Percentiles rank a stretch among this genome's conserved stretches.
These are phyloP conservation scores for Paratilapia polleni DNA, from an alignment of 2,113 vertebrate genomes.

Conservation along the genomic window DNA sequence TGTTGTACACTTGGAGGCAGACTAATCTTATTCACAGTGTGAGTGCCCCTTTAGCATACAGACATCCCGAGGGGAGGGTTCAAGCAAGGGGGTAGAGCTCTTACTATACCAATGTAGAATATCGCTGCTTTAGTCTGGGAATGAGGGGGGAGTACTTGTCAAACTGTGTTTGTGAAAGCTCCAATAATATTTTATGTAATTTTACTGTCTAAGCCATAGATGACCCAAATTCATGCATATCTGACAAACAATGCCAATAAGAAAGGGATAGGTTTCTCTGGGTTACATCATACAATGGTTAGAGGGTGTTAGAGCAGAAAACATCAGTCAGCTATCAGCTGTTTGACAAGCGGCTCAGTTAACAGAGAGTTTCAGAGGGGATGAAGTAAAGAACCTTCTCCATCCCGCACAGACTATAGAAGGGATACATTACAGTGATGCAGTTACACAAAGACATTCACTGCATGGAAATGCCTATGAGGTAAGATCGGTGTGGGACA, in stretches of 20 bases:
- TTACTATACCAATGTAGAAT: constrained; percentile 53
- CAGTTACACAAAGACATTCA: constrained; percentile 77
- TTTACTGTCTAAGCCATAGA: constrained; percentile 78
- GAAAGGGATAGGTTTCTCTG: constrained; percentile 66
- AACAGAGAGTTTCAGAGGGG: constrained; percentile 64
- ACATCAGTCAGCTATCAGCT: constrained; percentile 78
- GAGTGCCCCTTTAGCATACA: constrained; percentile 81
- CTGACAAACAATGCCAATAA: constrained; percentile 70
- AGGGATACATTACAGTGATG: constrained; percentile 77
- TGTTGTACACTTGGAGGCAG: constrained; percentile 79
- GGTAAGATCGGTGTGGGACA: constrained; percentile 76
- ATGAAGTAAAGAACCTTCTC: constrained; percentile 66
- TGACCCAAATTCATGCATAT: constrained; percentile 79
- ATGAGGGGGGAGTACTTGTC: constrained; percentile 57
- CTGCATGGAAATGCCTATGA: constrained; percentile 75
- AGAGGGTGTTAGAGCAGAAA: constrained; percentile 68
- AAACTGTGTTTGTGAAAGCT: constrained; percentile 67
- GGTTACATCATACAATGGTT: constrained; percentile 78
- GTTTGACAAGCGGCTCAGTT: constrained; percentile 76
- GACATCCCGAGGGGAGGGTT: constrained; percentile 77
- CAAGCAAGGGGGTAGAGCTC: constrained; percentile 65
- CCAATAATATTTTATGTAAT: constrained; percentile 76
- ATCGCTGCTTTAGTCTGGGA: constrained; percentile 53
- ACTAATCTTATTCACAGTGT: constrained; percentile 81
- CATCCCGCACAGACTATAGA: constrained; percentile 66